phyloP scores from a whole-genome alignment of 1,140 invertebrate genomes.

The Drosophila carrolli region DNA sequence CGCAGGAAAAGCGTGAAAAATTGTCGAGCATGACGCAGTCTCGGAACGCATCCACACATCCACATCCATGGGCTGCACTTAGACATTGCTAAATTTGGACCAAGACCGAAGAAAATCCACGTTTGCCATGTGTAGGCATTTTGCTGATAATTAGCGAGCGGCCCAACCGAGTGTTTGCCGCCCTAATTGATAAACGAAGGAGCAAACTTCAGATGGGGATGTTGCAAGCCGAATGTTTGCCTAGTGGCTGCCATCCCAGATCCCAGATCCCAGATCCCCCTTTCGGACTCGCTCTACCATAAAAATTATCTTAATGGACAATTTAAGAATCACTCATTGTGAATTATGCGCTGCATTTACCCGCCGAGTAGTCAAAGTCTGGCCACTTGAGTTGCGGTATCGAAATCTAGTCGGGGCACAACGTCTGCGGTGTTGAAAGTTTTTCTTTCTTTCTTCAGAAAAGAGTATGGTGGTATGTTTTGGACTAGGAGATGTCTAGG shows the following conservation, averaged over 20 bases:
- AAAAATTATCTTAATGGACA: constrained; percentile 83
- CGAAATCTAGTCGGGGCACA: constrained; percentile 22
- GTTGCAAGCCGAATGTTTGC: constrained; percentile 35
- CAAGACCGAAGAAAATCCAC: constrained; percentile 26
- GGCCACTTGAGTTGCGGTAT: constrained; percentile 53
- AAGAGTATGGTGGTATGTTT: not conserved
- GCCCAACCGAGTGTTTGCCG: constrained; percentile 59
- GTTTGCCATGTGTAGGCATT: constrained; percentile 73
- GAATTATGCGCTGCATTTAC: constrained; percentile 81
- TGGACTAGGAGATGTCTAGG: not conserved
- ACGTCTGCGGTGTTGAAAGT: constrained; percentile 59
- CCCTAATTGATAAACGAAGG: constrained; percentile 79
- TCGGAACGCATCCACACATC: constrained; percentile 50
- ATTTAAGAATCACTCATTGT: constrained; percentile 83
- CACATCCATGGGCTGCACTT: constrained; percentile 59
- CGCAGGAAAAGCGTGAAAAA: constrained; percentile 79
- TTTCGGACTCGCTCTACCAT: constrained; percentile 62
- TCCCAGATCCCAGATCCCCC: not conserved
- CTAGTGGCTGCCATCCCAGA: constrained; percentile 21
- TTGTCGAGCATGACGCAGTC: constrained; percentile 78
- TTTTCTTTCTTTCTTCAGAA: constrained; percentile 2
- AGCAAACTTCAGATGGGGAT: constrained; percentile 13
- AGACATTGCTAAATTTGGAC: constrained; percentile 74
- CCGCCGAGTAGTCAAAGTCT: constrained; percentile 67
- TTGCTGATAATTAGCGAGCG: constrained; percentile 76